Base-by-base conservation (phyloP, 2,797 vertebrate species). In the Melanotaenia nigrans region DNA sequence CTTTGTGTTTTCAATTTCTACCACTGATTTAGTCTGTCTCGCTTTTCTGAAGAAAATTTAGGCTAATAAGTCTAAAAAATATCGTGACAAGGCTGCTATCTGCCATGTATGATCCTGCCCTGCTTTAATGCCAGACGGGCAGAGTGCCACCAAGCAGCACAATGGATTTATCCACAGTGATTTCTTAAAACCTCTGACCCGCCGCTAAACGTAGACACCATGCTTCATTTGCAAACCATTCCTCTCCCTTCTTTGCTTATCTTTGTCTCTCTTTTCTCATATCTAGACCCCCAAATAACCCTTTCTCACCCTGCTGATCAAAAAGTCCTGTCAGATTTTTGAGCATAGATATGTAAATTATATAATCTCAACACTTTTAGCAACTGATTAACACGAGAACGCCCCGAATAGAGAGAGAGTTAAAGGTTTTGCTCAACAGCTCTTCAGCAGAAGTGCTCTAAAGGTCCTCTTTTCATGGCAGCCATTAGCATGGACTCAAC, bases 41-140 rank as follows among this genome's bases (percentile, higher is more conserved):
- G 3, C 16, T 30, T 62, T 30, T 36, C 57, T 22, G 38, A 66
- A 61, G 59, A 71, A 47, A 73, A 69, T 57, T 40, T 1, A 6
- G 33, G 57, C 40, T 78, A 67, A 77, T 65, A 68, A 71, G n/a
- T 73, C 40, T 0, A 22, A 45, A 70, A 36, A 59, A 57, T 32
- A 20, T 35, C 51, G 1, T 0, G 1, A 47, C 45, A 28, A 40
- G 36, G 56, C 61, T 66, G 71, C 69, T 9, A 13, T 33, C 0
- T 75, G 78, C 85, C 85, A 85, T 79, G 79, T 89, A 82, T 75
- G 78, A 72, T 75, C 64, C 67, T 51, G 77, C 68, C 64, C 60
- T 68, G 75, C 69, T 66, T 75, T 36, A 51, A 12, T 61, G 55
- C 57, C 79, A 76, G 65, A 36, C 85, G 84, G 89, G 83, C 82